Evolutionary conservation across 2,797 vertebrate genomes (phyloP).

Genomic region (Apogon hyalosoma): DNA sequence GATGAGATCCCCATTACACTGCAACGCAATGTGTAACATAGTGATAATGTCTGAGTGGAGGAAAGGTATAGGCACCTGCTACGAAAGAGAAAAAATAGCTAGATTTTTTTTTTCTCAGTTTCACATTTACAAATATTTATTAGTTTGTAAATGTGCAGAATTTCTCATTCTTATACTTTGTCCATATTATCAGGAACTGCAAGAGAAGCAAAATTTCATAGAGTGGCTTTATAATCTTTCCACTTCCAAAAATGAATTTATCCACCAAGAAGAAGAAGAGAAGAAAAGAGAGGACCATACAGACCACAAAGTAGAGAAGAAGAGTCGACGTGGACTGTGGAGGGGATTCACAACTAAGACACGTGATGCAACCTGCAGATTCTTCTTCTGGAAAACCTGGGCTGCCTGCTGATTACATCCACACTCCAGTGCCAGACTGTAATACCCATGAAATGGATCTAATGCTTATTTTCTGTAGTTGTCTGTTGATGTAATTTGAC

Average conservation of each 20-base stretch:
- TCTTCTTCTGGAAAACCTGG: constrained; percentile 77
- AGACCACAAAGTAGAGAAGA: constrained; percentile 21
- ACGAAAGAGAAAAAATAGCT: too few species aligned
- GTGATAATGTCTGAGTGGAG: too few species aligned
- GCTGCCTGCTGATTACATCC: constrained; percentile 55
- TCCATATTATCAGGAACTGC: constrained; percentile 38
- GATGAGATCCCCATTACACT: not conserved
- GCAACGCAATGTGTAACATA: not conserved
- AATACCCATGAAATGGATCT: not conserved
- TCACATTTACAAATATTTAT: not conserved
- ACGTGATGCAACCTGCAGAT: constrained; percentile 44
- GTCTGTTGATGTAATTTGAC: not conserved
- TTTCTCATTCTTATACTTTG: not conserved
- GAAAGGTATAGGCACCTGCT: too few species aligned
- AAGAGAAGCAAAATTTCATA: constrained; percentile 13
- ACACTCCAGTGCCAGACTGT: not conserved
- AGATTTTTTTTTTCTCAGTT: not conserved
- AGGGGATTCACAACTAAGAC: not conserved
- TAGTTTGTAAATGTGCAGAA: not conserved
- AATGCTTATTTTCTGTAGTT: not conserved
- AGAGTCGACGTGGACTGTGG: constrained; percentile 38
- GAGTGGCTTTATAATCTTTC: constrained; percentile 46
- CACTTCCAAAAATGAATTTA: constrained; percentile 24
- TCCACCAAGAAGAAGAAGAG: not conserved
- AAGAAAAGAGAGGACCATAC: not conserved